Evolutionary conservation across 1,140 invertebrate genomes (phyloP).

Genomic region (Magallana ariakensis): DNA sequence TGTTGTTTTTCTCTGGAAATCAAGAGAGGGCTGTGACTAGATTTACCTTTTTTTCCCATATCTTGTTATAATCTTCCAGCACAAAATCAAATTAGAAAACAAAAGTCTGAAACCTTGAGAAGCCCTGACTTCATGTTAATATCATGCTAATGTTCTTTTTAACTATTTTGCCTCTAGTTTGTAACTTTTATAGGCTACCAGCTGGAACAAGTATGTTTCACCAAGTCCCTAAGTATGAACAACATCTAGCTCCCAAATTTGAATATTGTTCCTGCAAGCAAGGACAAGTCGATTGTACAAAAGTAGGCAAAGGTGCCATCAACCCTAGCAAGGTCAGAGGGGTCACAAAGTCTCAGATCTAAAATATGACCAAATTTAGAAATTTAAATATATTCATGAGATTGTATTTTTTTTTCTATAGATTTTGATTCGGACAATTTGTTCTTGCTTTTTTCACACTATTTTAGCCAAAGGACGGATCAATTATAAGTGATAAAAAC

Average conservation of each 20-base stretch:
- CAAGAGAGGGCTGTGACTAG: too few species aligned
- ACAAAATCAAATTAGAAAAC: too few species aligned
- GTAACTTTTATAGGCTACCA: constrained; percentile 7
- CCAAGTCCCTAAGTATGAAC: constrained; percentile 42
- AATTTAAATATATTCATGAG: too few species aligned
- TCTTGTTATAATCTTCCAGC: too few species aligned
- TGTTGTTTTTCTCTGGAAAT: not conserved
- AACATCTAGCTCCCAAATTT: constrained; percentile 22
- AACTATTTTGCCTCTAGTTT: too few species aligned
- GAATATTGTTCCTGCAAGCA: constrained; percentile 49
- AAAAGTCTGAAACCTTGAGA: too few species aligned
- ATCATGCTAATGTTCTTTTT: too few species aligned
- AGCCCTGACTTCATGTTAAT: too few species aligned
- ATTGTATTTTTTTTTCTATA: not conserved
- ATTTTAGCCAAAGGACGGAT: not conserved
- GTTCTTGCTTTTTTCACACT: not conserved
- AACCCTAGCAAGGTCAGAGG: constrained; percentile 16
- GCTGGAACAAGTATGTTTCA: constrained; percentile 45
- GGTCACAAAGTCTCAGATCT: not conserved
- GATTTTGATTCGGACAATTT: not conserved
- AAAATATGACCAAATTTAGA: not conserved
- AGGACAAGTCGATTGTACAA: constrained; percentile 43
- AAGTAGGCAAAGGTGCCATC: constrained; percentile 49
- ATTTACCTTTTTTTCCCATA: too few species aligned
- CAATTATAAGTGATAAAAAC: not conserved